phyloP scores from a whole-genome alignment of 2,888 invertebrate genomes.

The Chesias legatella region DNA sequence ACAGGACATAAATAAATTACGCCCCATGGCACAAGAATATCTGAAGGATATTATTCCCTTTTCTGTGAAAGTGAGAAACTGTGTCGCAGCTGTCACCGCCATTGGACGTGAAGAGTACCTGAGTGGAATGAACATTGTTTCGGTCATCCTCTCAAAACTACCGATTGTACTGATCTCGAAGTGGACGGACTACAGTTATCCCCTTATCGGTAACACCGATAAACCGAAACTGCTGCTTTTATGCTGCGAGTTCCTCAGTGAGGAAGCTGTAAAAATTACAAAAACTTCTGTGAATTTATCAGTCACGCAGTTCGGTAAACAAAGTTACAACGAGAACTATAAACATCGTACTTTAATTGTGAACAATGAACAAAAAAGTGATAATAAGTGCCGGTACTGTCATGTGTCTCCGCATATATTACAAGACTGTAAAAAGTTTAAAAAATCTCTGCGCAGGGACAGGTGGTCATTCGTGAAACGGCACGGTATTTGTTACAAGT shows the following conservation, averaged over 20 bases:
- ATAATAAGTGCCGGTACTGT: slow-evolving; percentile 20
- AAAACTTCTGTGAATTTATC: slow-evolving; percentile 11
- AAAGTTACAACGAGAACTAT: slow-evolving; percentile 7
- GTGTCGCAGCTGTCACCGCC: slow-evolving; percentile 18
- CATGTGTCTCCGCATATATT: slow-evolving; percentile 15
- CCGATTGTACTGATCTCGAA: slow-evolving; percentile 25
- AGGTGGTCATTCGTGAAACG: slow-evolving; percentile 22
- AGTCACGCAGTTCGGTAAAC: slow-evolving; percentile 3
- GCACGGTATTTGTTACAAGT: slow-evolving; percentile 23
- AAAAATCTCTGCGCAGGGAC: slow-evolving; percentile 23
- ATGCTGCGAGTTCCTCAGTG: slow-evolving; percentile 25
- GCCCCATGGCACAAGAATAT: slow-evolving; percentile 15
- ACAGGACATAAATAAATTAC: slow-evolving; percentile 5
- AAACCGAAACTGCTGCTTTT: slow-evolving; percentile 24
- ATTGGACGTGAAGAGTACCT: slow-evolving; percentile 22
- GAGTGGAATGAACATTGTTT: slow-evolving; percentile 10
- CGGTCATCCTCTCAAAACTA: slow-evolving; percentile 23
- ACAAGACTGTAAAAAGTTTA: slow-evolving; percentile 22
- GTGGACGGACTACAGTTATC: slow-evolving; percentile 32
- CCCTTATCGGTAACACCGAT: slow-evolving; percentile 8
- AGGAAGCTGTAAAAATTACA: slow-evolving; percentile 25
- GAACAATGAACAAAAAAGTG: slow-evolving; percentile 3
- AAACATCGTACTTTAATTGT: slow-evolving; percentile 19
- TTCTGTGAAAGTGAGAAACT: slow-evolving; percentile 26
- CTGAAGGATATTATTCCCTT: slow-evolving; percentile 26